These are phyloP conservation scores for Hirtodrosophila cameraria DNA, from an alignment of 2,888 invertebrate species.

Conservation along the genomic window DNA sequence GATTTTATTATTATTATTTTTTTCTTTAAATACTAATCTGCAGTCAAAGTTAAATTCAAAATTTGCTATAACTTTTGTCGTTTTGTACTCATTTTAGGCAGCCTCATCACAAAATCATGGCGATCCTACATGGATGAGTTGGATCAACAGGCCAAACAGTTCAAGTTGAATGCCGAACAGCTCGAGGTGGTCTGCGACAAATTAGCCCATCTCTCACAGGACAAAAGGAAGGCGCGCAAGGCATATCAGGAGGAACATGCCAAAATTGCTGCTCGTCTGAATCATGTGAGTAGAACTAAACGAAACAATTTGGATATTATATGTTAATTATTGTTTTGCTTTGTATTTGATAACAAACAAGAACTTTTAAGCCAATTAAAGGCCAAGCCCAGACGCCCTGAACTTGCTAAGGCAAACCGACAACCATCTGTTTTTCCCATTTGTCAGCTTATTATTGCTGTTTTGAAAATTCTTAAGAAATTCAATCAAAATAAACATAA, in stretches of 20 bases:
- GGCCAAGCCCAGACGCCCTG: background rate
- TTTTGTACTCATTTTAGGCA: conserved; percentile 83
- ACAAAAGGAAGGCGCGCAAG: conserved; percentile 94
- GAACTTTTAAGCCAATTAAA: conserved; percentile 6
- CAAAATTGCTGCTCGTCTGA: conserved; percentile 91
- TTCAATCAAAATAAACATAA: conserved; percentile 42
- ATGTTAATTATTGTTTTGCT: too few species aligned
- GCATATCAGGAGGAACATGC: conserved; percentile 95
- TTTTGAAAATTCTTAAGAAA: conserved; percentile 18
- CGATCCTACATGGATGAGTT: conserved; percentile 94
- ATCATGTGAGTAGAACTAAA: conserved; percentile 87
- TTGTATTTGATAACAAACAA: too few species aligned
- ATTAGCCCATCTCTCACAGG: conserved; percentile 91
- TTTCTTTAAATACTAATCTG: background rate
- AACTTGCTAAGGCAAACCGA: background rate
- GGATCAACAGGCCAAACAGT: conserved; percentile 92
- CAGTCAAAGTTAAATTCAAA: too few species aligned
- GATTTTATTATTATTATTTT: too few species aligned
- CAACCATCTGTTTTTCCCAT: background rate
- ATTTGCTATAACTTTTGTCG: background rate
- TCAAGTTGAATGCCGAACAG: conserved; percentile 93
- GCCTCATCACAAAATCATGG: conserved; percentile 90
- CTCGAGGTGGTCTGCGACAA: conserved; percentile 93
- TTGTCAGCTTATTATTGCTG: conserved; percentile 15
- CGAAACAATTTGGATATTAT: background rate